These are phyloP conservation scores for Apis mellifera DNA, from an alignment of 1,140 invertebrate species.

Conservation along the genomic window Amel_HAv3.1 CM009935.2:4673501-4674000, in stretches of 20 bases:
- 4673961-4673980: constrained; percentile 50
- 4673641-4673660: constrained; percentile 9
- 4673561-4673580: neutral
- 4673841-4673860: neutral
- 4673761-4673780: neutral
- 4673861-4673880: no score
- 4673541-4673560: neutral
- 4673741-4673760: neutral
- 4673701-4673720: neutral
- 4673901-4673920: constrained; percentile 16
- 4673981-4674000: constrained; percentile 16
- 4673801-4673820: neutral
- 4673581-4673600: neutral
- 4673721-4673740: neutral
- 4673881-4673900: neutral
- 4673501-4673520: neutral
- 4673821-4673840: constrained; percentile 29
- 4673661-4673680: constrained; percentile 4
- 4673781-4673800: constrained; percentile 33
- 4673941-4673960: constrained; percentile 47
- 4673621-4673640: constrained; percentile 16
- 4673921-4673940: constrained; percentile 20
- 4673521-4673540: no score
- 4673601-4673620: neutral
- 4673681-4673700: neutral